These are phyloP conservation scores for Natrix natrix DNA, from an alignment of 2,797 vertebrate species.

Conservation along the genomic window DNA sequence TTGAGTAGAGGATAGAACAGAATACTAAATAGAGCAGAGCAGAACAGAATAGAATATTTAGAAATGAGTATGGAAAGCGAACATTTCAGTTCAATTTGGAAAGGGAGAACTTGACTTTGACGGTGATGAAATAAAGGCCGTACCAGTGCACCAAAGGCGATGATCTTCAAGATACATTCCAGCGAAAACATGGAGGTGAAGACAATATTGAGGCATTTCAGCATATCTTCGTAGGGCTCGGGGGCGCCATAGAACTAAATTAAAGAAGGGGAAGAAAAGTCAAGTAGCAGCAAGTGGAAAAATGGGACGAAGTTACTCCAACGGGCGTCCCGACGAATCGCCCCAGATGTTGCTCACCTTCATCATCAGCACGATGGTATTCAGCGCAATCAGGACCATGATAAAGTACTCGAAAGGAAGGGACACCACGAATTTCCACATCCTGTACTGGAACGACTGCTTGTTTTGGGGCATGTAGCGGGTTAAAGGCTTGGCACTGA, in stretches of 20 bases:
- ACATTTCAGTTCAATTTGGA: neutral
- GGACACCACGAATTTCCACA: conserved; percentile 97
- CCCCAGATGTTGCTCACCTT: conserved; percentile 77
- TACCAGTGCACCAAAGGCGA: conserved; percentile 95
- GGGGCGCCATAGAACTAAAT: conserved; percentile 89
- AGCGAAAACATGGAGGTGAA: conserved; percentile 96
- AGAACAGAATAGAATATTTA: neutral
- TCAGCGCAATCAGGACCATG: conserved; percentile 97
- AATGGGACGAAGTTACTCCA: neutral
- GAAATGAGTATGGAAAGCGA: neutral
- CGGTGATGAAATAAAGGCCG: conserved; percentile 40
- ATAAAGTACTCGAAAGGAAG: conserved; percentile 96
- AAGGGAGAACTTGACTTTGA: neutral
- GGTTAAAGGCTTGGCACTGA: conserved; percentile 93
- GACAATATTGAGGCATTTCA: conserved; percentile 94
- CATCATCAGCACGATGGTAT: conserved; percentile 99
- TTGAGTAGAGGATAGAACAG: no score
- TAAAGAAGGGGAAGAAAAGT: neutral
- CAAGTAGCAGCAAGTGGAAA: neutral
- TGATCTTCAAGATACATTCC: conserved; percentile 95
- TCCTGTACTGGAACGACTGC: conserved; percentile 93
- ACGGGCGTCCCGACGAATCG: neutral
- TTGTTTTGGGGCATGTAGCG: conserved; percentile 96
- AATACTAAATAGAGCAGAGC: no score
- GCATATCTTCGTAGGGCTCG: conserved; percentile 85